A percentile compares a stretch with the other conserved stretches of the same genome.
Conservation (phyloP, 1,140 invertebrate species). For the Asobara japonica region DNA sequence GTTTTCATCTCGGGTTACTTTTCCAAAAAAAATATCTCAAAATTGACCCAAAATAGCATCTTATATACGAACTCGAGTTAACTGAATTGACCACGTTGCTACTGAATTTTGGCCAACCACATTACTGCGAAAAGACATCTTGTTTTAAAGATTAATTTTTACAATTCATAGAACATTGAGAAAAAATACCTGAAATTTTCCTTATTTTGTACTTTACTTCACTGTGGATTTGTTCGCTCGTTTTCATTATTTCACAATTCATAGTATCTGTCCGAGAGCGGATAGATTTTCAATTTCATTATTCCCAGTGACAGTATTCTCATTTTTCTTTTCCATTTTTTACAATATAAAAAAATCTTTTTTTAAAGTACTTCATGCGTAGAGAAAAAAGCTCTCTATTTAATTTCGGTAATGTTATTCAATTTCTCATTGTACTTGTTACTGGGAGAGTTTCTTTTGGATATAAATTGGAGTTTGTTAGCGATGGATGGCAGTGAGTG, state of each 20-base stretch:
- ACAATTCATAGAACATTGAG: too few species aligned
- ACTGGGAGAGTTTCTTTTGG: background rate
- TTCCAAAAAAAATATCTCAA: too few species aligned
- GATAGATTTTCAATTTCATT: background rate
- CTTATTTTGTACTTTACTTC: background rate
- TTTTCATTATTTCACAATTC: background rate
- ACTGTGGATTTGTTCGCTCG: background rate
- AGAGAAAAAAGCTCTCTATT: background rate
- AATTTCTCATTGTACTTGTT: background rate
- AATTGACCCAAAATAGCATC: too few species aligned
- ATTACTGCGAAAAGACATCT: too few species aligned
- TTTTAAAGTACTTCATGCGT: background rate
- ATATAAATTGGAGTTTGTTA: background rate
- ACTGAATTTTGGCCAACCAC: too few species aligned
- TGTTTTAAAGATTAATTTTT: too few species aligned
- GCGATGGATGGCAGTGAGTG: background rate
- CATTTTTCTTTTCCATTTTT: constrained; percentile 5
- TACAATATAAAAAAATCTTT: background rate
- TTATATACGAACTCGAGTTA: too few species aligned
- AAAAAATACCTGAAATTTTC: too few species aligned
- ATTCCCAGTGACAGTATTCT: constrained; percentile 19
- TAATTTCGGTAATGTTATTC: background rate
- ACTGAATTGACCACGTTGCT: too few species aligned
- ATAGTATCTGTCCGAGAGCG: background rate
- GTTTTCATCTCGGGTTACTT: too few species aligned